Evolutionary conservation across 2,113 vertebrate genomes (phyloP), one percentile per base, ranked within the genome.

Genomic region (Forbesichthys agassizii): DNA sequence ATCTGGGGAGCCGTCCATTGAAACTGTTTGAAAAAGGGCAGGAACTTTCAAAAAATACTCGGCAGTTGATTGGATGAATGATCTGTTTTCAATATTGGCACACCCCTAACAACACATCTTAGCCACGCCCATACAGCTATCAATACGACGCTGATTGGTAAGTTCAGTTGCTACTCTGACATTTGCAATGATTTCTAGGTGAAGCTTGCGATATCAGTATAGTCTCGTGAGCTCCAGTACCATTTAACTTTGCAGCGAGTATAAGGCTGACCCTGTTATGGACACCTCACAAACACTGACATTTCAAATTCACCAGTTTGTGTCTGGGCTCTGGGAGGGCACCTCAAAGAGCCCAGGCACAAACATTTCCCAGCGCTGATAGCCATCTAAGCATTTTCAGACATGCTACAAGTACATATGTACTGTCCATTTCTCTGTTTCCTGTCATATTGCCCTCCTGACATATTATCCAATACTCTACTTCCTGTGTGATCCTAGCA

Each of bases 351-450:
- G 11, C n/a, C 51, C n/a, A 59, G 42, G 14, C 16, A 18, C 0
- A 0, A 58, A 58, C 60, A 66, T 79, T 84, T 84, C 73, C 80
- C 64, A 69, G 64, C 48, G n/a, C 63, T 49, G 73, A 80, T 80
- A 83, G 78, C 61, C 59, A 82, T 81, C 72, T 20, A 56, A 78
- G 66, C 74, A 62, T 85, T 75, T 75, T 86, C 52, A 75, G 13
- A 72, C 57, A 69, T 77, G 53, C 66, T 20, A 42, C 36, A 42
- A 27, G 36, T 69, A 64, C 65, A 68, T 76, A 71, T 46, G 57
- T 74, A 27, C 67, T 63, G 46, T 66, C 36, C 42, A 54, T 18
- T 42, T 13, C 47, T 36, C 53, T 11, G 33, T 16, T 80, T 81
- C 75, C 74, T 78, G 36, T 36, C 67, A 66, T 49, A 69, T 62